A percentile compares a stretch with the other conserved stretches of the same genome.
phyloP scores from a whole-genome alignment of 1,140 invertebrate genomes.

The Camponotus pennsylvanicus region DNA sequence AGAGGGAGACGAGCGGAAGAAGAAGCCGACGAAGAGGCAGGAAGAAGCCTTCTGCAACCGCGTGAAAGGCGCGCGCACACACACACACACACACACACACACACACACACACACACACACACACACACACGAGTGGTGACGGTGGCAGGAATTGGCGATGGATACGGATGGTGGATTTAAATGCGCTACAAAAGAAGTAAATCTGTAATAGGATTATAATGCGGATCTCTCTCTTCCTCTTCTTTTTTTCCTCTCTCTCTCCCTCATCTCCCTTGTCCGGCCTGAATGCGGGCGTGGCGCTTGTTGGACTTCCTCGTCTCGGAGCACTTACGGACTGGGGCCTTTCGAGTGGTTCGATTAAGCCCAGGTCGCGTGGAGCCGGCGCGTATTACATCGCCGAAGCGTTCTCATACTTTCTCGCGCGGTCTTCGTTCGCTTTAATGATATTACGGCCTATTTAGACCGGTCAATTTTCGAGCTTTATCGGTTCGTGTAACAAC shows the following conservation, averaged over 20 bases:
- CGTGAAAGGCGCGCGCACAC: conserved; percentile 43
- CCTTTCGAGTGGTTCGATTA: conserved; percentile 59
- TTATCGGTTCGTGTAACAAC: not conserved
- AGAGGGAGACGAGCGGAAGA: conserved; percentile 50
- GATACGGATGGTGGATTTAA: conserved; percentile 62
- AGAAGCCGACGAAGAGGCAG: conserved; percentile 42
- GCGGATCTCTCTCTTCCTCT: conserved; percentile 42
- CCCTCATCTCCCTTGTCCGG: conserved; percentile 12
- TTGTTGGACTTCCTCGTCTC: conserved; percentile 51
- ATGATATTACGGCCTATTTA: conserved; percentile 39
- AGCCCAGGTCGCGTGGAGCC: conserved; percentile 51
- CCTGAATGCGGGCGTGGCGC: conserved; percentile 61
- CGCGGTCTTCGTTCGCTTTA: conserved; percentile 29
- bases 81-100: not conserved
- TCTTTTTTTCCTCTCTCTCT: not conserved
- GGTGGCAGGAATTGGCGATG: not conserved
- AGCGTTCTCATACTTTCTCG: conserved; percentile 32
- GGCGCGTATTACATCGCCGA: conserved; percentile 50
- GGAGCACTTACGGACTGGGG: conserved; percentile 42
- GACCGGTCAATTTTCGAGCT: conserved; percentile 29
- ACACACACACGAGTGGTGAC: not conserved
- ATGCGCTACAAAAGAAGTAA: conserved; percentile 62
- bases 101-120: not conserved
- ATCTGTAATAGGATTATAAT: conserved; percentile 73
- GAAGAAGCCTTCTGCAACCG: conserved; percentile 50